These are phyloP conservation scores for Sialia sialis DNA, from an alignment of 2,113 vertebrate genomes.

Conservation along the genomic window DNA sequence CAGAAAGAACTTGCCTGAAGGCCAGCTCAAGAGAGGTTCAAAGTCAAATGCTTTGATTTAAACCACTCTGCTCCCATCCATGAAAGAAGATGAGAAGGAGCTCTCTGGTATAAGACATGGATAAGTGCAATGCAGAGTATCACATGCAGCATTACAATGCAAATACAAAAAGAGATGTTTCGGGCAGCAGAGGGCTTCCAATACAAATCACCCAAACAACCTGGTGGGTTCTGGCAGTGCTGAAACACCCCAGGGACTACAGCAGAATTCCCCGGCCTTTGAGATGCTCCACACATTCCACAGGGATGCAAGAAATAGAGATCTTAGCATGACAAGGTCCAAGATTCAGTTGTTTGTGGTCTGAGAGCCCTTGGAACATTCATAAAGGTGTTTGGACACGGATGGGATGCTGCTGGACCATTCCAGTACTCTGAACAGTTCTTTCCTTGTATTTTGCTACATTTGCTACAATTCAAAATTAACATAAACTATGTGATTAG, in stretches of 20 bases:
- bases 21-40: conserved; percentile 62
- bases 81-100: conserved; percentile 58
- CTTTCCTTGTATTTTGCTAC: not conserved
- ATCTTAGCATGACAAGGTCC: not conserved
- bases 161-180: not conserved
- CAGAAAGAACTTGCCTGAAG: conserved; percentile 66
- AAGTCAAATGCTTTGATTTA: conserved; percentile 68
- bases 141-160: conserved; percentile 7
- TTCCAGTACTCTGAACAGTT: not conserved
- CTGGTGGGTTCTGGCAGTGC: not conserved
- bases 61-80: conserved; percentile 54
- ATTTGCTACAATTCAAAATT: not conserved
- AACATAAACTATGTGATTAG: not conserved
- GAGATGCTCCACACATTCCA: not conserved
- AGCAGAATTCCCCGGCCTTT: not conserved
- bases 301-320: not conserved
- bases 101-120: conserved; percentile 2
- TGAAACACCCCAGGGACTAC: not conserved
- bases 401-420: not conserved
- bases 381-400: not conserved
- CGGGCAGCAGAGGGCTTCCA: not conserved
- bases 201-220: not conserved
- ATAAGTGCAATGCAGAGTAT: conserved; percentile 7
- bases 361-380: not conserved
- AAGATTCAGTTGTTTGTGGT: not conserved